Percentiles rank a stretch among this genome's conserved stretches.
phyloP scores from a whole-genome alignment of 2,888 invertebrate genomes.

The Sesia bembeciformis region DNA sequence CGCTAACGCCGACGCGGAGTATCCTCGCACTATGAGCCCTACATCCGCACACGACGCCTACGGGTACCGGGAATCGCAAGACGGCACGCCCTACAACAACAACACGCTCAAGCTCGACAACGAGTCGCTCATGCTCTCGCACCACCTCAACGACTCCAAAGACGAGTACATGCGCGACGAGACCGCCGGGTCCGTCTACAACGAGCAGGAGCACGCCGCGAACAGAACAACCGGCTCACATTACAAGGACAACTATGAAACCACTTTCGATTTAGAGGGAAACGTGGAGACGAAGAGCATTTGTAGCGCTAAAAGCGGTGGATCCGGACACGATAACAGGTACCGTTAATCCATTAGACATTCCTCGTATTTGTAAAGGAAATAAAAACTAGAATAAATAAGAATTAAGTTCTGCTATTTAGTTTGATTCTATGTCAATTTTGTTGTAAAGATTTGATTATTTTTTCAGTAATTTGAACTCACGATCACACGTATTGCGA shows the following conservation, averaged over 20 bases:
- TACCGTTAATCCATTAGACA: slow-evolving; percentile 35
- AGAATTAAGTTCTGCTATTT: too few relatives aligned
- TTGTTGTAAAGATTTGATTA: too few relatives aligned
- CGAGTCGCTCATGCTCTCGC: slow-evolving; percentile 61
- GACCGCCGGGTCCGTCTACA: slow-evolving; percentile 44
- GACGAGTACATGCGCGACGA: slow-evolving; percentile 55
- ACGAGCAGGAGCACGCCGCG: slow-evolving; percentile 45
- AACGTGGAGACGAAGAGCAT: slow-evolving; percentile 94
- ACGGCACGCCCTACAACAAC: slow-evolving; percentile 53
- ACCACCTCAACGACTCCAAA: slow-evolving; percentile 52
- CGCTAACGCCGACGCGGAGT: slow-evolving; percentile 46
- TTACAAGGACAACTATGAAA: slow-evolving; percentile 84
- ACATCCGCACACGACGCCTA: slow-evolving; percentile 76
- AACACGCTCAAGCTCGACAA: slow-evolving; percentile 66
- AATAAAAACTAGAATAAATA: too few relatives aligned
- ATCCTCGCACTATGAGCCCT: slow-evolving; percentile 54
- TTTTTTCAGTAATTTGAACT: too few relatives aligned
- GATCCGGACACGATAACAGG: slow-evolving; percentile 87
- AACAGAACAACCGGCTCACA: slow-evolving; percentile 51
- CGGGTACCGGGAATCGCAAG: slow-evolving; percentile 49
- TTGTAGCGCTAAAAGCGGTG: slow-evolving; percentile 85
- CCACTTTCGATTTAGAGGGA: slow-evolving; percentile 92
- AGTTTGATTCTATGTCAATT: too few relatives aligned
- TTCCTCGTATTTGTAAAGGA: too few relatives aligned
- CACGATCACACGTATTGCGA: too few relatives aligned